Percentiles rank a stretch among this genome's conserved stretches.
Conservation (phyloP, 1,140 invertebrate species). For the Sycophila sp. region DNA sequence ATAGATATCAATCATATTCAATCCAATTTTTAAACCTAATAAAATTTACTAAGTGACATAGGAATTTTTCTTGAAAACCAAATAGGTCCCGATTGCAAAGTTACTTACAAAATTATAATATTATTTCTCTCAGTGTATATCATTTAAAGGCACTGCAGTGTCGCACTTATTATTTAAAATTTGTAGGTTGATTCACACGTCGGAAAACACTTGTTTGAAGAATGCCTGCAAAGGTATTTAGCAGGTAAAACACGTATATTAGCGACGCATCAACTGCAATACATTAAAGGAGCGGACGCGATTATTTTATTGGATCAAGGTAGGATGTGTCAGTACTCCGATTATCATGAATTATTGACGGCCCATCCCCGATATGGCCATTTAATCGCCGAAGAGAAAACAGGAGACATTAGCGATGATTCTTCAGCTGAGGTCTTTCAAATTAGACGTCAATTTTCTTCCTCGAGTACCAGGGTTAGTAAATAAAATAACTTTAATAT, state of each 20-base stretch:
- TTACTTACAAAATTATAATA: no score
- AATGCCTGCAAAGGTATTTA: conserved; percentile 70
- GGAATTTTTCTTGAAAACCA: no score
- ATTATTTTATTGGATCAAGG: conserved; percentile 84
- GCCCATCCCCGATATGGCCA: conserved; percentile 59
- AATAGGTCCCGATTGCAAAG: no score
- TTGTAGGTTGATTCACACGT: conserved; percentile 75
- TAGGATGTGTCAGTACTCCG: conserved; percentile 53
- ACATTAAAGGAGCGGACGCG: conserved; percentile 79
- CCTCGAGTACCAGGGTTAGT: conserved; percentile 56
- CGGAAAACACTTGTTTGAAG: conserved; percentile 77
- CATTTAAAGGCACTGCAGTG: no score
- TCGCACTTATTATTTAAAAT: neutral
- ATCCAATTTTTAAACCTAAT: no score
- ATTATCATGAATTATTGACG: conserved; percentile 69
- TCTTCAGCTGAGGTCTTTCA: conserved; percentile 49
- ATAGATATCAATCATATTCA: no score
- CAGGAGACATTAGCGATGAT: conserved; percentile 55
- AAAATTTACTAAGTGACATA: no score
- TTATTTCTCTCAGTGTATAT: no score
- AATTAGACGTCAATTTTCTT: conserved; percentile 55
- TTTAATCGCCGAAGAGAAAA: conserved; percentile 53
- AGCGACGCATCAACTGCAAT: conserved; percentile 91
- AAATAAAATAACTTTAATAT: no score
- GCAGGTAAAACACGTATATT: conserved; percentile 74